Base-by-base conservation (phyloP, 2,113 vertebrate species). In the Cochlearius cochlearius region DNA sequence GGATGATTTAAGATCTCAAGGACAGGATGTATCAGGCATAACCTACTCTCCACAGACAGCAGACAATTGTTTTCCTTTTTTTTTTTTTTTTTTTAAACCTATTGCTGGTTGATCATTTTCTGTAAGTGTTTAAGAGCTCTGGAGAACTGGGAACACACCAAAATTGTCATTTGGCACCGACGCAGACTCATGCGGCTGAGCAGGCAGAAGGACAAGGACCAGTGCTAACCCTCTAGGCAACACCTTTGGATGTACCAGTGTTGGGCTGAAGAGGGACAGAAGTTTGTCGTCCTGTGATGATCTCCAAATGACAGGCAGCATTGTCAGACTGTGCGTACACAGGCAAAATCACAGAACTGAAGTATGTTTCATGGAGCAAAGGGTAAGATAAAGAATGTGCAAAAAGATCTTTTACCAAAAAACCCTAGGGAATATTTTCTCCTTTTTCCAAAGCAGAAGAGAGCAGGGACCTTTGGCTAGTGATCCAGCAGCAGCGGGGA, bases 121-220 rank as follows among this genome's bases (percentile, higher is more conserved):
- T 67, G 6, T 11, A 76, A 49, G 49, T 15, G 5, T 59, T 72
- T 39, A 55, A 58, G 19, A 53, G 18, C 50, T 60, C 32, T 49
- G 34, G n/a, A 91, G 23, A 84, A 47, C 32, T 19, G 56, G 15
- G 32, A 84, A n/a, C 62, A 25, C 56, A 69, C 8, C 25, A 49
- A 38, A 69, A 32, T 14, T 36, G 41, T 60, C 19, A 25, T 38
- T 22, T 67, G 63, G 43, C 39, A 69, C 30, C 0, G 3, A 34
- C 2, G 45, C 45, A 45, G n/a, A 27, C 39, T 81, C 72, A 59
- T 1, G 1, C 0, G 4, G 32, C n/a, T 52, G 20, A 4, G 9
- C 20, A 80, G 29, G n/a, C 29, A 90, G 89, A 63, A 86, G 8
- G 53, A 80, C 41, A 56, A 55, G 45, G 53, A 36, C 11, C 43